Base-by-base conservation (phyloP, 2,113 vertebrate genomes). In the Micronycteris hirsuta region DNA sequence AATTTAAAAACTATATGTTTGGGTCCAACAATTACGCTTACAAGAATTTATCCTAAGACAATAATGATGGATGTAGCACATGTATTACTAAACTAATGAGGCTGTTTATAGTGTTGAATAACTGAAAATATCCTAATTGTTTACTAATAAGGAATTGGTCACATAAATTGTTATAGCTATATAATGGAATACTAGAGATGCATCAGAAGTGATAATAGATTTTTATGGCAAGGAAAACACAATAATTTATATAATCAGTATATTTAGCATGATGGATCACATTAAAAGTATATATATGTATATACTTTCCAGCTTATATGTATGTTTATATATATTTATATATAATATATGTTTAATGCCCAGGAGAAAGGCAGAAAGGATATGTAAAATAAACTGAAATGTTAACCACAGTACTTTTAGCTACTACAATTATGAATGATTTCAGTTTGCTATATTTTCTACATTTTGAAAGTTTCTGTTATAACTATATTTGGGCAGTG, bases 111-210 rank as follows among this genome's bases (percentile, higher is more conserved):
- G 38, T 86, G 2, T 65, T 86, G n/a, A 90, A n/a, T 33, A 81
- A 58, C 13, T 84, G 54, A 93, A 77, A 58, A 4, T 20, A 52
- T 84, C 31, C 38, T 91, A 74, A 85, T 68, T 90, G 26, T 47
- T 94, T 85, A 47, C 82, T 58, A 54, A 86, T 86, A 88, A 89
- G 15, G 43, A 80, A 95, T 67, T 93, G 56, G 10, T 49, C 80
- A 20, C 13, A 9, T 91, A 86, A 54, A 77, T 77, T 89, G 33
- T 84, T 33, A 84, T 3, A 65, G 63, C 49, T 91, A 9, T 28
- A 41, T 76, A 93, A 38, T 86, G n/a, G 45, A 93, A 90, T 95
- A 16, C 14, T 38, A 89, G 24, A 26, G 19, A 33, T 81, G 19
- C 38, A 73, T 84, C 77, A 71, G n/a, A 90, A 86, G n/a, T 89